Base-by-base conservation (phyloP, 2,113 vertebrate species). In the crab-eating macaque (Macaca fascicularis) region DNA sequence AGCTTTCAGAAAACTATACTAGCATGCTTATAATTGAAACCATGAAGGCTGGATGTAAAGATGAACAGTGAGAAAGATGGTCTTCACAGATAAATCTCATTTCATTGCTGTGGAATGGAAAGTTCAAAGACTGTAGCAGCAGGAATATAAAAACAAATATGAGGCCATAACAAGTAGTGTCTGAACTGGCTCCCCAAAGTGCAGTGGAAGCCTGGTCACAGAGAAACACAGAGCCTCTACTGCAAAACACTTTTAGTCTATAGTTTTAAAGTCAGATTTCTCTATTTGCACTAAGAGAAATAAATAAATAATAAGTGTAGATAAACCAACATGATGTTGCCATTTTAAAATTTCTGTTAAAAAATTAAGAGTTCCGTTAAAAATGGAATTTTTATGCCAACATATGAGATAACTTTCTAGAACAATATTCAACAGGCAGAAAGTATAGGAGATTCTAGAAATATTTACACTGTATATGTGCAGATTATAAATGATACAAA, bases 311-410 rank as follows among this genome's bases (percentile, higher is more conserved):
- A 30, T 8, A 76, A 64, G 25, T 64, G 0, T 84, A 80, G 38
- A 50, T 22, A 90, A 91, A 27, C 19, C 52, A 64, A 45, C 13
- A 35, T n/a, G 50, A 11, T 57, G 6, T 72, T 48, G 61, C 35
- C 12, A 14, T 13, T 64, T 64, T 14, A 13, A 64, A 64, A 64
- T 64, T 64, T 64, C 12, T 64, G 61, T 64, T 64, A 64, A 30
- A 64, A 14, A 32, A 32, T 64, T 64, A 30, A 84, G 40, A 80
- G 48, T 67, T 69, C 23, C 14, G 50, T 92, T 79, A 83, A 88
- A 89, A 93, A 90, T 89, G 61, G n/a, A 92, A 92, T 43, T 69
- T 70, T 82, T 50, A 82, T 35, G 8, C 22, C 16, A 85, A 75
- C 17, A 86, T 57, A 83, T 38, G 22, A 69, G 19, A 30, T 1